Percentiles rank a stretch among this genome's conserved stretches.
Conservation (phyloP, 2,797 vertebrate species). For the Myotis planiceps region DNA sequence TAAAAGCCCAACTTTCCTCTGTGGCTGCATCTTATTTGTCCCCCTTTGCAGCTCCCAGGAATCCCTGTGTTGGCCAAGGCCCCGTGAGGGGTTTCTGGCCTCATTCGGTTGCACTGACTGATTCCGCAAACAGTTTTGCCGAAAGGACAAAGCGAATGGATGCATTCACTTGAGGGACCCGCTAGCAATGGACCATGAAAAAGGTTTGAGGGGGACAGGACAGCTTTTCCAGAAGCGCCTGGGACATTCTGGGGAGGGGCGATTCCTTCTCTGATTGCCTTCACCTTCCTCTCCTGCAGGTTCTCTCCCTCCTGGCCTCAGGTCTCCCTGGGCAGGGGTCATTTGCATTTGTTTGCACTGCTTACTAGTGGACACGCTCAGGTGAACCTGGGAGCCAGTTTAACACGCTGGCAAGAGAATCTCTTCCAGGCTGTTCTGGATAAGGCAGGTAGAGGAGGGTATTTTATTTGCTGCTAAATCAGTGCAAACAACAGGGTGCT, state of each 20-base stretch:
- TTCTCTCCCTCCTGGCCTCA: background rate
- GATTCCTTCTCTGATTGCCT: background rate
- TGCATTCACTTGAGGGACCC: background rate
- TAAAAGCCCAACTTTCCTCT: background rate
- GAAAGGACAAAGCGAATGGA: background rate
- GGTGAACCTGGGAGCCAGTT: background rate
- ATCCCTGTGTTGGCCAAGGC: background rate
- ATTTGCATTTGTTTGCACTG: slow-evolving; percentile 17
- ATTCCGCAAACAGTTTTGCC: slow-evolving; percentile 11
- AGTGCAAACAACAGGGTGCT: slow-evolving; percentile 74
- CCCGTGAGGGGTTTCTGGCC: background rate
- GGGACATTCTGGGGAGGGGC: background rate
- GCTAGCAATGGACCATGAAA: background rate
- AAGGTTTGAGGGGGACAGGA: background rate
- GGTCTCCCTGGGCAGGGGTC: background rate
- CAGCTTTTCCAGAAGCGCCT: background rate
- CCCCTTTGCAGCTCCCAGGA: background rate
- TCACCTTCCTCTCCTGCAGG: background rate
- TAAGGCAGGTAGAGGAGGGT: accelerated
- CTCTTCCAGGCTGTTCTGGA: background rate
- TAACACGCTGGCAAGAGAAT: background rate
- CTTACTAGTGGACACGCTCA: background rate
- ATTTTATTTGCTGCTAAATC: slow-evolving; percentile 28
- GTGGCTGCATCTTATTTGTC: background rate
- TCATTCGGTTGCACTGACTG: background rate